Evolutionary conservation across 2,797 vertebrate genomes (phyloP).

Genomic region (Ctenopoma kingsleyae): DNA sequence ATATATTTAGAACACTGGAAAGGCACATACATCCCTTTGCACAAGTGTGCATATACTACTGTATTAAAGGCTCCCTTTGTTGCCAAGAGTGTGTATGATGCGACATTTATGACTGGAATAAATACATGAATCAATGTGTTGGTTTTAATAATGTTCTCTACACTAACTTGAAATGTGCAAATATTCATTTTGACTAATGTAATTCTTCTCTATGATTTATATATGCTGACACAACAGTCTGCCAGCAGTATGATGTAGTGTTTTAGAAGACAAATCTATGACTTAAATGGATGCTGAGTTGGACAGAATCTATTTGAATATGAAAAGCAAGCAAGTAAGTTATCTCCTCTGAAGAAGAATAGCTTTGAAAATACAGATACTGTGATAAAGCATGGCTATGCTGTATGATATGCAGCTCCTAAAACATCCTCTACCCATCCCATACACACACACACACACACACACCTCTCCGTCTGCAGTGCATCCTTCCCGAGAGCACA

Average conservation of each 20-base stretch:
- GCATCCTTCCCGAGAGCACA: constrained; percentile 23
- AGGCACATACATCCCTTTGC: constrained; percentile 5
- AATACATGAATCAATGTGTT: constrained; percentile 59
- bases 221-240: constrained; percentile 45
- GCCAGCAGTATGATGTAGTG: constrained; percentile 32
- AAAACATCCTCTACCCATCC: neutral
- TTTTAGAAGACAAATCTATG: constrained; percentile 33
- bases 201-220: constrained; percentile 56
- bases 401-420: constrained; percentile 35
- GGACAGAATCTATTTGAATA: constrained; percentile 38
- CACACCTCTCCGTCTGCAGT: neutral
- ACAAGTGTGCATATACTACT: constrained; percentile 29
- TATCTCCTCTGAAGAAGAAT: constrained; percentile 33
- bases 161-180: constrained; percentile 61
- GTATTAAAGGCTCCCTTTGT: constrained; percentile 58
- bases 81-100: constrained; percentile 46
- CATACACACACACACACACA: too few relatives aligned
- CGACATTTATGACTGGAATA: constrained; percentile 49
- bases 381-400: constrained; percentile 26
- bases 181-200: constrained; percentile 62
- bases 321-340: constrained; percentile 32
- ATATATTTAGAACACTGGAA: constrained; percentile 13
- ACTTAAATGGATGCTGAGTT: constrained; percentile 46
- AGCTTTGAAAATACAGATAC: constrained; percentile 36
- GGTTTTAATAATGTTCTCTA: constrained; percentile 62